Conservation (phyloP, 1,140 invertebrate species). For the Papilio dardanus region DNA sequence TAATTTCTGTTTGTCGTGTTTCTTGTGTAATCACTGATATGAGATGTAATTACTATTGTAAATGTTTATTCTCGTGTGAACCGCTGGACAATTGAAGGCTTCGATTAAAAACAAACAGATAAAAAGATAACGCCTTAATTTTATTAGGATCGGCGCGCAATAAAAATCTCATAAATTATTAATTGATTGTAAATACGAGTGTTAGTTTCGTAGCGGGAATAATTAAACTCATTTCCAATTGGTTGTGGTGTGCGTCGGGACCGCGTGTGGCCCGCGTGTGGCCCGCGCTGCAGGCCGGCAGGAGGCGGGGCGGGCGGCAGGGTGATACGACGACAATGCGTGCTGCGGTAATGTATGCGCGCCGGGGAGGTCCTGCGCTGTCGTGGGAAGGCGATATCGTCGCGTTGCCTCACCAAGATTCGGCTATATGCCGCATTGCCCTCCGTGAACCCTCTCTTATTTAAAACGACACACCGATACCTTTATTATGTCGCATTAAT, state of each 20-base stretch:
- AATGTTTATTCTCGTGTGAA: conserved; percentile 31
- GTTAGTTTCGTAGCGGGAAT: conserved; percentile 39
- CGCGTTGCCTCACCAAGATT: conserved; percentile 55
- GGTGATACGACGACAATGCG: conserved; percentile 57
- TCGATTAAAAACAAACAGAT: conserved; percentile 34
- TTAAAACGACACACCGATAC: conserved; percentile 26
- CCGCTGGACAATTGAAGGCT: conserved; percentile 23
- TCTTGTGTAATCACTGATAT: neutral
- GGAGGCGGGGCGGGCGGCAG: conserved; percentile 49
- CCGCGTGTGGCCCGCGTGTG: conserved; percentile 25
- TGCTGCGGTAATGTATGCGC: conserved; percentile 74
- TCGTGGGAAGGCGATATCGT: conserved; percentile 65
- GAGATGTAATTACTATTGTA: neutral
- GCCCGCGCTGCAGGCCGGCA: conserved; percentile 42
- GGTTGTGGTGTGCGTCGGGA: conserved; percentile 48
- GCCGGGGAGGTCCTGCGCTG: conserved; percentile 67
- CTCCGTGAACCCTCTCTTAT: conserved; percentile 28
- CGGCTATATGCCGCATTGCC: conserved; percentile 27
- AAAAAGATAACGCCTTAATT: conserved; percentile 28
- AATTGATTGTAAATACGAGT: conserved; percentile 36
- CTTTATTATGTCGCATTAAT: conserved; percentile 27
- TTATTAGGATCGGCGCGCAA: conserved; percentile 29
- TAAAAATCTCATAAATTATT: conserved; percentile 36
- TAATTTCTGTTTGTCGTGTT: too few relatives aligned
- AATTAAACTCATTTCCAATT: conserved; percentile 59